Base-by-base conservation (phyloP, 2,113 vertebrate species). In the Platysternon megacephalum region DNA sequence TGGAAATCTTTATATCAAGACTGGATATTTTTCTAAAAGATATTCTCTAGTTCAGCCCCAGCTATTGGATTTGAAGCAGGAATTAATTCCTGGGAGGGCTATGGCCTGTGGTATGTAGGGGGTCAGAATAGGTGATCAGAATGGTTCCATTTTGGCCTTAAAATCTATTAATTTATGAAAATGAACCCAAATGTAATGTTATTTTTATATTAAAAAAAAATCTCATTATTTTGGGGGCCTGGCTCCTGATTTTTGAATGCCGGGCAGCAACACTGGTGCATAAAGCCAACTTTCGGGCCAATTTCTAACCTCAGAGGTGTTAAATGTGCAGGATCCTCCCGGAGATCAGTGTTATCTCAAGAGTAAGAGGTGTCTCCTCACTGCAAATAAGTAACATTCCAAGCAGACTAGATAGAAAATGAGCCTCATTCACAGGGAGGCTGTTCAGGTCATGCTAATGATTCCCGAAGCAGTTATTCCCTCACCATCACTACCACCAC, bases 101-200 rank as follows among this genome's bases (percentile, higher is more conserved):
- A 79, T 14, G 52, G n/a, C 19, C 39, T 11, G 1, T 2, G 5
- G 48, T 32, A 53, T 53, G 21, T 10, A 74, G 16, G 9, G 72
- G 1, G 17, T 53, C 1, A 35, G 22, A 53, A 21, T n/a, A 8
- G 10, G 16, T 42, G 2, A 44, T 5, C 0, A 0, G 22, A 72
- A 11, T 21, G 3, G 44, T 42, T 11, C 2, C 21, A 68, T 88
- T 85, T 13, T 83, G 65, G 44, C 48, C 26, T 72, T 88, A 72
- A 91, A 88, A 79, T 26, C 6, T 7, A 39, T 58, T 91, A 5
- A 68, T n/a, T n/a, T 68, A 22, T 10, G 35, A 68, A 68, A 68
- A 68, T n/a, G 17, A 68, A 68, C 65, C n/a, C n/a, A 39, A 72
- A 72, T 19, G 35, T 72, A 72, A 22, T 21, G 58, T 72, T 5